Evolutionary conservation across 37 sponge, comb jelly and placozoan species (phyloP).

Genomic region (Trichoplax adhaerens): DNA sequence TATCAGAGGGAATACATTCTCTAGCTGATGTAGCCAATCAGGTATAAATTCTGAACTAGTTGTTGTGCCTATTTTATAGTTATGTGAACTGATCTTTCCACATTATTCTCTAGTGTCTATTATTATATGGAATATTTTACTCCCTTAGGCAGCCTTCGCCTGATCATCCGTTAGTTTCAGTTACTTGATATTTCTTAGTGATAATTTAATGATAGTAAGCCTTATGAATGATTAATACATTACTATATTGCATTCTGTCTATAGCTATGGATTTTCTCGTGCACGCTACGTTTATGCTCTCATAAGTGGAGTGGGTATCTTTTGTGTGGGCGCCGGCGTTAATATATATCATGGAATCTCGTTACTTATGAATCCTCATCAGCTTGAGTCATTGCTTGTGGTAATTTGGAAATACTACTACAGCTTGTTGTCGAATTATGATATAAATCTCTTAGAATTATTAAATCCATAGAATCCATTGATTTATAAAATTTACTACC

Average conservation of each 20-base stretch:
- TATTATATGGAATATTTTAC: constrained; percentile 79
- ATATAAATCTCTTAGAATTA: too few relatives aligned
- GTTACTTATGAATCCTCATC: constrained; percentile 61
- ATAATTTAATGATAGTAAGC: too few relatives aligned
- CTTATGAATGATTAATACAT: too few relatives aligned
- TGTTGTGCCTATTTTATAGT: too few relatives aligned
- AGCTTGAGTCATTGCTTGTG: constrained; percentile 42
- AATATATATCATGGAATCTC: constrained; percentile 78
- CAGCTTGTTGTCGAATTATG: background rate
- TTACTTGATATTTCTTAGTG: too few relatives aligned
- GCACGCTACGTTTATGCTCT: constrained; percentile 85
- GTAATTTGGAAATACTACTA: constrained; percentile 21
- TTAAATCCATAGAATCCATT: background rate
- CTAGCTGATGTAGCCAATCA: constrained; percentile 88
- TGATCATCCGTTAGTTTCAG: constrained; percentile 70
- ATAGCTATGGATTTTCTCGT: constrained; percentile 75
- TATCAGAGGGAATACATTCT: constrained; percentile 92
- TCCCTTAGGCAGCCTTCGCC: constrained; percentile 81
- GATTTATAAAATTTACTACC: background rate
- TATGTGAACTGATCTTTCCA: too few relatives aligned
- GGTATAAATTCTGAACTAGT: constrained; percentile 11
- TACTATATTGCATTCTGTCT: background rate
- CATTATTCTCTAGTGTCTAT: constrained; percentile 50
- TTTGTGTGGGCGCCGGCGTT: constrained; percentile 89
- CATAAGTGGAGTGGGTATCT: constrained; percentile 89